phyloP scores from a whole-genome alignment of 2,888 invertebrate species.

The Carabus problematicus region DNA sequence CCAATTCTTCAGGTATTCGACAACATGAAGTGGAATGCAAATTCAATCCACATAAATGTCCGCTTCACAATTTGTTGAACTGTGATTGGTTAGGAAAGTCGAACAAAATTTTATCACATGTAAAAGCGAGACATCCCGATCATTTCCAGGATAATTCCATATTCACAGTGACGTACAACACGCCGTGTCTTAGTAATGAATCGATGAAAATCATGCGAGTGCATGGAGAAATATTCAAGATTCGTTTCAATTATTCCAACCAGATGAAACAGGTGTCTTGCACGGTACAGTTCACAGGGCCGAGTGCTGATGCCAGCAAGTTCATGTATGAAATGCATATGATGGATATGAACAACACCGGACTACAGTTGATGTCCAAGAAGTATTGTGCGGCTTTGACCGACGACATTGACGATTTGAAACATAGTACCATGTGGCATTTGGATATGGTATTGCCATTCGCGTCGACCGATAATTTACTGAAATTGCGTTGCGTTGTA shows the following conservation, averaged over 20 bases:
- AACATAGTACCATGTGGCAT: conserved; percentile 30
- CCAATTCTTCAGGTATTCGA: conserved; percentile 41
- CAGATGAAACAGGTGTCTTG: conserved; percentile 47
- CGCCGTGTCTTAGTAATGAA: conserved; percentile 45
- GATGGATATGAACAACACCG: conserved; percentile 47
- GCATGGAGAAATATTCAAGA: conserved; percentile 49
- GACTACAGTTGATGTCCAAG: conserved; percentile 31
- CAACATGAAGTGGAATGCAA: conserved; percentile 46
- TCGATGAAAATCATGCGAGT: conserved; percentile 46
- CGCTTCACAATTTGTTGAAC: conserved; percentile 42
- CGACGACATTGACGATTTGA: conserved; percentile 27
- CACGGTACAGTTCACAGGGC: conserved; percentile 52
- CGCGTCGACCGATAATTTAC: conserved; percentile 9
- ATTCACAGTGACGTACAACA: conserved; percentile 50
- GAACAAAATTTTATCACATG: conserved; percentile 45
- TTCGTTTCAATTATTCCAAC: conserved; percentile 50
- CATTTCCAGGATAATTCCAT: conserved; percentile 44
- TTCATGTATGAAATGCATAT: conserved; percentile 54
- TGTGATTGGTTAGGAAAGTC: conserved; percentile 47
- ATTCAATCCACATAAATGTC: conserved; percentile 46
- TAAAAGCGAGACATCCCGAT: conserved; percentile 46
- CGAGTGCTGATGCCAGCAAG: conserved; percentile 47
- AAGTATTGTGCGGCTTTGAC: conserved; percentile 25
- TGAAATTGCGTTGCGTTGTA: conserved; percentile 33
- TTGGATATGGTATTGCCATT: conserved; percentile 37